Percentiles rank a stretch among this genome's conserved stretches.
Evolutionary conservation across 2,113 vertebrate genomes (phyloP).

Genomic region (Hepsetus odoe): DNA sequence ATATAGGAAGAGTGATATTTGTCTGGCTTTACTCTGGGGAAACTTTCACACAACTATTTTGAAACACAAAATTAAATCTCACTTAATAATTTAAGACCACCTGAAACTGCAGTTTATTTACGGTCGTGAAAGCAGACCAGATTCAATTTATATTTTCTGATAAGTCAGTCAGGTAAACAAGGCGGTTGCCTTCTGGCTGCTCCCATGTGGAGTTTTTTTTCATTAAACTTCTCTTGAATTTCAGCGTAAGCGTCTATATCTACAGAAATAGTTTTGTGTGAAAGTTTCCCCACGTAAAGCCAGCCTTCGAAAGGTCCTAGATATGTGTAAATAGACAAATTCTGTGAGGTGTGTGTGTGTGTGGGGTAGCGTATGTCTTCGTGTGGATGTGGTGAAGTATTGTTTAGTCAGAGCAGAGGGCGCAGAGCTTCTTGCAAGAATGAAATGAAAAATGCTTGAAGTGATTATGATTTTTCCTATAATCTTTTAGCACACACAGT

Average conservation of each 20-base stretch:
- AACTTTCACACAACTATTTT: background rate
- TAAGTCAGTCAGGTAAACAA: too few species aligned
- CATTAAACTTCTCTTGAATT: too few species aligned
- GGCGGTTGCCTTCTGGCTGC: too few species aligned
- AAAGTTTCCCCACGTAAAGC: background rate
- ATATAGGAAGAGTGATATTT: background rate
- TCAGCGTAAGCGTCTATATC: too few species aligned
- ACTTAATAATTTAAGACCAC: background rate
- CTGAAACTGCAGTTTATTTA: too few species aligned
- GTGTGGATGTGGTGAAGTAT: background rate
- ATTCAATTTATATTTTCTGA: too few species aligned
- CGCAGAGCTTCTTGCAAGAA: slow-evolving; percentile 27
- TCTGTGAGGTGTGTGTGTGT: slow-evolving; percentile 48
- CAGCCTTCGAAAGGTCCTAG: background rate
- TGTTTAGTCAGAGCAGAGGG: background rate
- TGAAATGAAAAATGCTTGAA: background rate
- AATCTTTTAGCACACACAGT: slow-evolving; percentile 4
- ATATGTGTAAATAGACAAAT: slow-evolving; percentile 4
- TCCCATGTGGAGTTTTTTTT: too few species aligned
- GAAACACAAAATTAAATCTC: background rate
- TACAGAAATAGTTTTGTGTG: background rate
- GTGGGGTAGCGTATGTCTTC: slow-evolving; percentile 27
- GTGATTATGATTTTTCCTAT: slow-evolving; percentile 29
- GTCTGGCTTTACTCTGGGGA: background rate
- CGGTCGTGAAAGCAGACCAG: too few species aligned